Evolutionary conservation across 2,797 vertebrate genomes (phyloP), one percentile per base, ranked within the genome.

Genomic region (Sebastes cheni): DNA sequence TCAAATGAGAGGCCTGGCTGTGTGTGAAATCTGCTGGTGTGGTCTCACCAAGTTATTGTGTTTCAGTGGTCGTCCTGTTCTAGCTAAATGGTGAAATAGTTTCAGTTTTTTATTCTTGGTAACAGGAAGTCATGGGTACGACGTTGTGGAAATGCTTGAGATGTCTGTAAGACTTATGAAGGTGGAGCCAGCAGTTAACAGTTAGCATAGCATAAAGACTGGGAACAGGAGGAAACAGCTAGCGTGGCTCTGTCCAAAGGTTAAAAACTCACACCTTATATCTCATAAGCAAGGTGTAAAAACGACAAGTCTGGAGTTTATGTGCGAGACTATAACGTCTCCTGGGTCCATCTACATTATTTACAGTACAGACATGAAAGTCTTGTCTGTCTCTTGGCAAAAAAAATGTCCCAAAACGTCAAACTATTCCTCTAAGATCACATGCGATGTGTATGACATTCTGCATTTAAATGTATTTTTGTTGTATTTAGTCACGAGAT

Each of bases 1-100:
- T 67, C 89, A 80, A 81, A 90, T 82, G 64, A 81, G 85, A 91
- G 86, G 88, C 90, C 89, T 80, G 74, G 81, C 70, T 1, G 30
- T 67, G 56, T 72, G 81, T 82, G 82, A 69, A 84, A 84, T 79
- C 58, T 50, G 52, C 81, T 75, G 67, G 59, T 81, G 91, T 71
- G 83, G 80, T 87, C 77, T 83, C 66, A 36, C 36, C n/a, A 25
- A 18, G 54, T 68, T 72, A n/a, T 55, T 79, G 82, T 71, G 61
- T 77, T 79, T 72, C 66, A 55, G 75, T 64, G 74, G 77, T 72
- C 11, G 68, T 73, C 58, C 67, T 72, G 65, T 76, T 68, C 52
- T 3, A 36, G 67, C 4, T 8, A 67, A 77, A 68, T 85, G 66
- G 69, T 46, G 75, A 90, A 90, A 91, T 29, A 54, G 18, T 77